phyloP scores from a whole-genome alignment of 2,888 invertebrate genomes.

The Thecophora atra region DNA sequence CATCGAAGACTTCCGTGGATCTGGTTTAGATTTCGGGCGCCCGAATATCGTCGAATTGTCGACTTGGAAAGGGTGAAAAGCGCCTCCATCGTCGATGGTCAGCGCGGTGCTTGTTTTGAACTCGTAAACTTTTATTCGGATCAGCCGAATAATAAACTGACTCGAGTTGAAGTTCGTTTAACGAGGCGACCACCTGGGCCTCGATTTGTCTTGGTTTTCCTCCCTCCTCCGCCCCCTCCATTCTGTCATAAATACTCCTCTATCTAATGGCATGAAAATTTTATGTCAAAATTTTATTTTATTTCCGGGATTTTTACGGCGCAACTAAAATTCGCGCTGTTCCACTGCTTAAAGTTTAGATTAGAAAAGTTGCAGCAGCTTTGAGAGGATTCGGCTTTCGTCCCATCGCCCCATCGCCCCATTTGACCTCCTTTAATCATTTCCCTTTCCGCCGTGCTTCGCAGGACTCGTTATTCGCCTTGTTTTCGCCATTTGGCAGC shows the following conservation, averaged over 20 bases:
- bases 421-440: background rate
- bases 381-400: background rate
- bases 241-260: background rate
- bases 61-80: too few species aligned
- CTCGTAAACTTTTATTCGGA: conserved; percentile 22
- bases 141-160: conserved; percentile 23
- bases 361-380: conserved; percentile 31
- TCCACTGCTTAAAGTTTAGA: conserved; percentile 31
- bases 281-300: conserved; percentile 28
- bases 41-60: too few species aligned
- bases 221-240: background rate
- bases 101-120: conserved; percentile 11
- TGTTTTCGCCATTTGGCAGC: conserved; percentile 1
- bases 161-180: background rate
- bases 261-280: conserved; percentile 30
- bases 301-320: conserved; percentile 11
- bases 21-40: too few species aligned
- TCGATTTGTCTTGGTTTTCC: too few species aligned
- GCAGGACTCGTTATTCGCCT: background rate
- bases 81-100: background rate
- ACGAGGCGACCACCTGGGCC: too few species aligned
- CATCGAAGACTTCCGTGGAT: too few species aligned
- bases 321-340: background rate
- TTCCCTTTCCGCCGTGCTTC: conserved; percentile 9
- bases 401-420: background rate